phyloP scores from a whole-genome alignment of 1,140 invertebrate species.

The Hyphantria cunea region DNA sequence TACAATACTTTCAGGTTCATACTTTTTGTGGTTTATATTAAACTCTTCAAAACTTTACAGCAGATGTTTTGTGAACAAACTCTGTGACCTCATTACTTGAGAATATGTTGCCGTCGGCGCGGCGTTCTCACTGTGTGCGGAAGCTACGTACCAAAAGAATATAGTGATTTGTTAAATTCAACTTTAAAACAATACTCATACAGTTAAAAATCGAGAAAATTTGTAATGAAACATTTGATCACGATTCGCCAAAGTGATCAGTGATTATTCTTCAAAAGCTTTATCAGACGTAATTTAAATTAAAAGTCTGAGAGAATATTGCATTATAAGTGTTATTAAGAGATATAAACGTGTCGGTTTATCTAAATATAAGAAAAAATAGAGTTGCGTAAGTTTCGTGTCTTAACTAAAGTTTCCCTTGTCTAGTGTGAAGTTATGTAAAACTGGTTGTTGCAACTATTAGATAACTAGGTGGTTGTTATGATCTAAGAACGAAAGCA shows the following conservation, averaged over 20 bases:
- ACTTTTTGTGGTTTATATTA: neutral
- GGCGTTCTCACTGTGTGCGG: conserved; percentile 15
- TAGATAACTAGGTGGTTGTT: conserved; percentile 10
- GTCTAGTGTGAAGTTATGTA: conserved; percentile 16
- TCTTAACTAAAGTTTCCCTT: conserved; percentile 16
- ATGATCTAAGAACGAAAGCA: conserved; percentile 6
- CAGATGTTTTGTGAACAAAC: conserved; percentile 24
- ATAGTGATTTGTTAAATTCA: neutral
- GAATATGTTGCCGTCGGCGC: conserved; percentile 6
- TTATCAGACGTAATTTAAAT: too few species aligned
- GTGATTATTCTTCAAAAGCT: too few species aligned
- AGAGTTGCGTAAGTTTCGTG: conserved; percentile 21
- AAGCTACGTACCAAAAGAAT: conserved; percentile 8
- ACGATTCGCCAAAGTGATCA: neutral
- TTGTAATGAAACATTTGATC: conserved; percentile 7
- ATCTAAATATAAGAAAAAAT: neutral
- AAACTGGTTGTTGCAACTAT: conserved; percentile 14
- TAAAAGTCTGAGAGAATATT: too few species aligned
- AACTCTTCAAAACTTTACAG: conserved; percentile 10
- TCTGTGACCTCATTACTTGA: conserved; percentile 26
- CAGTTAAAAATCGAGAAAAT: neutral
- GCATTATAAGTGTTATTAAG: too few species aligned
- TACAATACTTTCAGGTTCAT: too few species aligned
- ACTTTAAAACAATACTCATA: conserved; percentile 7
- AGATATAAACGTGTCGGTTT: too few species aligned